These are phyloP conservation scores for Threskiornis aethiopicus DNA, from an alignment of 2,797 vertebrate genomes.

Conservation along the genomic window DNA sequence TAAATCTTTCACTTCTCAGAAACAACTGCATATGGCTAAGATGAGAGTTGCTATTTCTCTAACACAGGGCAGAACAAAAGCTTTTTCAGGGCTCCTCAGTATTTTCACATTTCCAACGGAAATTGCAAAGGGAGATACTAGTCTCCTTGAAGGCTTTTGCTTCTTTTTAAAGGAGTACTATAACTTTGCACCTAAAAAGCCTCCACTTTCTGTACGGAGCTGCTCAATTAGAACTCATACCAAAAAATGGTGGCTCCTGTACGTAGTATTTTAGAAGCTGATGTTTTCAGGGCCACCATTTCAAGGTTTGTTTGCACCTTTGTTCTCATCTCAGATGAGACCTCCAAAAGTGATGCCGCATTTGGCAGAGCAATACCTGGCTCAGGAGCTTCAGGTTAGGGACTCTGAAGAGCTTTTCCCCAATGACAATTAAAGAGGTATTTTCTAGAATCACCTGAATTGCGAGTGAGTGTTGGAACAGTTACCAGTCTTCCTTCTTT, in stretches of 20 bases:
- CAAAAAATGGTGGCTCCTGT: not conserved
- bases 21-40: not conserved
- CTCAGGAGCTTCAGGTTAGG: not conserved
- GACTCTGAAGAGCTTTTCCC: not conserved
- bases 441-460: not conserved
- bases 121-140: not conserved
- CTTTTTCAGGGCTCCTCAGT: not conserved
- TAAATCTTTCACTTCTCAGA: not conserved
- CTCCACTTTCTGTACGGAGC: not conserved
- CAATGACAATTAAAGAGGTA: not conserved
- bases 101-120: not conserved
- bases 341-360: not conserved
- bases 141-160: not conserved
- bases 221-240: not conserved
- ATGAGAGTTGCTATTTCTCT: not conserved
- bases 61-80: not conserved
- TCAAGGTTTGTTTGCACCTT: not conserved
- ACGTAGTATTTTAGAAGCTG: not conserved
- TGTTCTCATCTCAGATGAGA: not conserved
- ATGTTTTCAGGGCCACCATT: not conserved
- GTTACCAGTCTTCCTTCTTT: not conserved
- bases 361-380: not conserved
- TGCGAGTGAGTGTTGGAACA: not conserved
- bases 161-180: not conserved
- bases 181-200: not conserved